phyloP scores from a whole-genome alignment of 2,113 vertebrate genomes.

The Sylvia atricapilla region DNA sequence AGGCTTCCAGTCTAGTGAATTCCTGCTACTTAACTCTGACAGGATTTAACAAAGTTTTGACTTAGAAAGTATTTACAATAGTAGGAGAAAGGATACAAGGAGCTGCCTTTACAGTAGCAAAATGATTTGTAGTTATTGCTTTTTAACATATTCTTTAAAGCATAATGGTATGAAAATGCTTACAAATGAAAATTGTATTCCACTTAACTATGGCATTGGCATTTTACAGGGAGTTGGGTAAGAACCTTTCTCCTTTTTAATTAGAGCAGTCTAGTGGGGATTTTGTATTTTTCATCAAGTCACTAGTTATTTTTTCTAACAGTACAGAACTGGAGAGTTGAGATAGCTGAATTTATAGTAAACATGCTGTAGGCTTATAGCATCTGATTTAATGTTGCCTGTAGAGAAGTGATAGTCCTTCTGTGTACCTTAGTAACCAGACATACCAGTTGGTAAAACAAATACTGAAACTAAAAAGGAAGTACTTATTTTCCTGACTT shows the following conservation, averaged over 20 bases:
- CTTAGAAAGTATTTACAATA: not conserved
- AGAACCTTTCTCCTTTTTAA: not conserved
- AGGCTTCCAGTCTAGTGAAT: not conserved
- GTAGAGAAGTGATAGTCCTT: not conserved
- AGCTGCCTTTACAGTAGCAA: not conserved
- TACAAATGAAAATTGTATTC: not conserved
- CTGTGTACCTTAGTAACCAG: not conserved
- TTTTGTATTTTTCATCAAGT: not conserved
- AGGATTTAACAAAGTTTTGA: not conserved
- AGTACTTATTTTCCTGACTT: not conserved
- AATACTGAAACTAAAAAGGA: not conserved
- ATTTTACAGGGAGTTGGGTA: not conserved
- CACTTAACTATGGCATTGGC: not conserved
- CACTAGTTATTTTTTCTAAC: not conserved
- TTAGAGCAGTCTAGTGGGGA: not conserved
- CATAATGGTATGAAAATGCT: not conserved
- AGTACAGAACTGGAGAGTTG: not conserved
- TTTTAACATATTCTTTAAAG: not conserved
- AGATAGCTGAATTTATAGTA: not conserved
- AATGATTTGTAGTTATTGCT: not conserved
- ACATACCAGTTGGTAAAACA: not conserved
- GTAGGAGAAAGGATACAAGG: not conserved
- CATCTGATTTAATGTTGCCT: not conserved
- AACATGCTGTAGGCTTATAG: not conserved
- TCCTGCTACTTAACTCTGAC: not conserved